These are phyloP conservation scores for Centruroides vittatus DNA, from an alignment of 1,140 invertebrate species.

Conservation along the genomic window DNA sequence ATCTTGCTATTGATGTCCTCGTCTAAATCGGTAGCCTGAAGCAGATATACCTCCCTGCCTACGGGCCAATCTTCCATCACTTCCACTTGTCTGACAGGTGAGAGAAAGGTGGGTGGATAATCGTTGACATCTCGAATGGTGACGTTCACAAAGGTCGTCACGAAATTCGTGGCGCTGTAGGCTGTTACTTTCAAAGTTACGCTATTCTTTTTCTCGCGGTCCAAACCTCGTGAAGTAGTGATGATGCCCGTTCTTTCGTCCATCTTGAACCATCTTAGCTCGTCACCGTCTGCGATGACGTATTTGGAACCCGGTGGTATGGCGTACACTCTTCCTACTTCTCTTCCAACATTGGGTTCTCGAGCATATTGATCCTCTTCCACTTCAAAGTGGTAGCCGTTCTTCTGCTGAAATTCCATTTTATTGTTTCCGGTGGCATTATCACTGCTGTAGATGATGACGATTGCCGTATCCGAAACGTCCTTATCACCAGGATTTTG, in stretches of 20 bases:
- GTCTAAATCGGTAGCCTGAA: constrained; percentile 68
- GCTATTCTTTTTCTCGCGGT: constrained; percentile 59
- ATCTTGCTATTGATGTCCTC: constrained; percentile 66
- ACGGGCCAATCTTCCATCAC: constrained; percentile 68
- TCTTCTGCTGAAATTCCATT: constrained; percentile 51
- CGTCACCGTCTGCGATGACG: constrained; percentile 67
- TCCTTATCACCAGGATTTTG: constrained; percentile 57
- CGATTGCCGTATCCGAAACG: constrained; percentile 53
- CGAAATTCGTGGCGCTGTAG: constrained; percentile 29
- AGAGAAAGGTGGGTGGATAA: constrained; percentile 66
- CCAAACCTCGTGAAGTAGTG: constrained; percentile 57
- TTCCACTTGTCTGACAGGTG: constrained; percentile 54
- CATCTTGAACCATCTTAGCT: constrained; percentile 56
- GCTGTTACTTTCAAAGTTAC: constrained; percentile 68
- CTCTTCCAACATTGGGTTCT: constrained; percentile 39
- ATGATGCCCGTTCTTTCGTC: constrained; percentile 61
- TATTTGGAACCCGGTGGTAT: constrained; percentile 35
- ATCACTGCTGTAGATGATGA: constrained; percentile 56
- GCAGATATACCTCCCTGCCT: constrained; percentile 77
- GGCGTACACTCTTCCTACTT: constrained; percentile 60
- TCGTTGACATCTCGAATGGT: constrained; percentile 83
- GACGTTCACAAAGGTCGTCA: constrained; percentile 58
- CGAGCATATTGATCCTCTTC: constrained; percentile 48
- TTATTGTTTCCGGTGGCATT: constrained; percentile 32
- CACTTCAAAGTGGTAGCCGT: constrained; percentile 64